A percentile compares a stretch with the other conserved stretches of the same genome.
These are phyloP conservation scores for Idaea biselata DNA, from an alignment of 2,888 invertebrate genomes.

Conservation along the genomic window DNA sequence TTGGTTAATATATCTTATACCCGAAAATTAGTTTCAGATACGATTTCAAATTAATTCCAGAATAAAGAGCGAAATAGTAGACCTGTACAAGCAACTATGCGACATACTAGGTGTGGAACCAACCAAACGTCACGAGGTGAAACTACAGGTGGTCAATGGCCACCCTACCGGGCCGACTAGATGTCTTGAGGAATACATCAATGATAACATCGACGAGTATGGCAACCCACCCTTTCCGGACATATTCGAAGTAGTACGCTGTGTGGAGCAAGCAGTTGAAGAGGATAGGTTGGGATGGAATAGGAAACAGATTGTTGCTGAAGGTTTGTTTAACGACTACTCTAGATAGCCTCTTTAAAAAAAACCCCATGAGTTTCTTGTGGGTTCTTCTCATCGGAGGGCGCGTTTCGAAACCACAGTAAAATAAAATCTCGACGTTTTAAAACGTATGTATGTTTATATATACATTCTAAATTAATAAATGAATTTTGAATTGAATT, in stretches of 20 bases:
- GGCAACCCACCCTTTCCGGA: conserved; percentile 67
- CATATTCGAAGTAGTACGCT: conserved; percentile 67
- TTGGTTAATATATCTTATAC: too few relatives aligned
- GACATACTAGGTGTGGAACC: conserved; percentile 36
- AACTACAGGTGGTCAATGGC: conserved; percentile 41
- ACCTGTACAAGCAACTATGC: conserved; percentile 50
- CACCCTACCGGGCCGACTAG: conserved; percentile 54
- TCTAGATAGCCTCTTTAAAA: conserved; percentile 4
- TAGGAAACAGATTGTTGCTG: conserved; percentile 36
- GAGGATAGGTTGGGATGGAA: conserved; percentile 40
- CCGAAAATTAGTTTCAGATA: too few relatives aligned
- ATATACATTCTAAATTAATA: too few relatives aligned
- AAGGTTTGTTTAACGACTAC: conserved; percentile 42
- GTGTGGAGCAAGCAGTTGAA: conserved; percentile 41
- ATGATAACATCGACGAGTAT: conserved; percentile 42
- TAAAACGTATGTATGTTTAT: too few relatives aligned
- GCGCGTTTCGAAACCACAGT: too few relatives aligned
- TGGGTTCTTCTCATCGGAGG: too few relatives aligned
- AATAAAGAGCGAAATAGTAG: conserved; percentile 44
- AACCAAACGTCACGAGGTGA: conserved; percentile 43
- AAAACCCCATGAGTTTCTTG: too few relatives aligned
- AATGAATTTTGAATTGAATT: too few relatives aligned
- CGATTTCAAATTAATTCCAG: conserved; percentile 46
- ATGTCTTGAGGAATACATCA: conserved; percentile 50
- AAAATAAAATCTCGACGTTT: too few relatives aligned